Percentiles rank a stretch among this genome's conserved stretches.
Conservation (phyloP, 2,888 invertebrate genomes). For the Drosophila fulvimacula region DNA sequence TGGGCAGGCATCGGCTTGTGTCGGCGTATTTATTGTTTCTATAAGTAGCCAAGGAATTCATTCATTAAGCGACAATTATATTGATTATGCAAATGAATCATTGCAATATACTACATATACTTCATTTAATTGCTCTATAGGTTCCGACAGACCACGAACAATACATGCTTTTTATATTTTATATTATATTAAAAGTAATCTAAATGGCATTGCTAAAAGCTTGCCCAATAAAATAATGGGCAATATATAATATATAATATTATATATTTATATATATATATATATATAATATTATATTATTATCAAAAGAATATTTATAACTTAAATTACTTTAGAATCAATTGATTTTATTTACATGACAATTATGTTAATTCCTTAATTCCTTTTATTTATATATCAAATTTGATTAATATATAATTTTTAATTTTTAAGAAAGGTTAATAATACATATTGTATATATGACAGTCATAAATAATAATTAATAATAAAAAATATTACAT, state of each 20-base stretch:
- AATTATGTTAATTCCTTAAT: neutral
- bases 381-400: no score
- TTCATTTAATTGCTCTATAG: neutral
- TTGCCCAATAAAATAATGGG: no score
- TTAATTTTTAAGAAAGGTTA: neutral
- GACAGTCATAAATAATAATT: neutral
- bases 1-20: conserved; percentile 36
- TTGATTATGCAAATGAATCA: conserved; percentile 10
- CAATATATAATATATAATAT: no score
- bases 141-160: neutral
- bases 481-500: neutral
- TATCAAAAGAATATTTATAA: neutral
- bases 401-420: no score
- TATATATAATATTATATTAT: neutral
- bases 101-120: neutral
- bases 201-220: neutral
- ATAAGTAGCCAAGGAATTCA: conserved; percentile 60
- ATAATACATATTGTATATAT: neutral
- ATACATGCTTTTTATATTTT: neutral
- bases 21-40: conserved; percentile 44
- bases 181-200: neutral
- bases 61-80: conserved; percentile 46
- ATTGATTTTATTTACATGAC: neutral
- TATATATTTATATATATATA: no score
- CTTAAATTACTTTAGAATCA: neutral